These are phyloP conservation scores for Zoanthus solanderi DNA, from an alignment of 92 coral and sea anemone species.

Conservation along the genomic window DNA sequence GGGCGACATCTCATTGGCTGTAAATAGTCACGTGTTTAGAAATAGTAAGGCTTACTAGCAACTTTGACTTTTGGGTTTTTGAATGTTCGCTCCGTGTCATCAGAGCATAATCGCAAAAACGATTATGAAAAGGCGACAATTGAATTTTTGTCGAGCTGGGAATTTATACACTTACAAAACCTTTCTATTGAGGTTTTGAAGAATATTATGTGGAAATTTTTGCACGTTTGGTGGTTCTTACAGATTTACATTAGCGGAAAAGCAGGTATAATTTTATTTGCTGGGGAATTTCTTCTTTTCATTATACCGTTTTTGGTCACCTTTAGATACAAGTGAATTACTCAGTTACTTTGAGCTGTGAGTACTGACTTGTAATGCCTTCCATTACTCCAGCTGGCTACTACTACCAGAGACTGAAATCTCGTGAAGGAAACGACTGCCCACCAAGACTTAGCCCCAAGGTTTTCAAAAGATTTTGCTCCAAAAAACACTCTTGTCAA, in stretches of 20 bases:
- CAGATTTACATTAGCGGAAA: constrained; percentile 74
- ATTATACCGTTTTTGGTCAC: constrained; percentile 51
- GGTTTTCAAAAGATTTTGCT: constrained; percentile 64
- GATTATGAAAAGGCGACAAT: constrained; percentile 77
- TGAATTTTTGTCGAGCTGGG: constrained; percentile 58
- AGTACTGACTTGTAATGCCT: constrained; percentile 27
- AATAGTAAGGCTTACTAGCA: constrained; percentile 71
- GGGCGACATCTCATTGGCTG: constrained; percentile 64
- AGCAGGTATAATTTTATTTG: constrained; percentile 71
- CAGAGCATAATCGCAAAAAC: constrained; percentile 58
- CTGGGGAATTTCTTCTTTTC: constrained; percentile 78
- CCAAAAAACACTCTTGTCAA: constrained; percentile 59
- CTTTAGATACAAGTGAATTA: constrained; percentile 16
- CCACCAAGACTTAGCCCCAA: constrained; percentile 68
- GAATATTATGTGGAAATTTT: constrained; percentile 80
- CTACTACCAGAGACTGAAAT: constrained; percentile 78
- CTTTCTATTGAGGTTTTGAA: constrained; percentile 70
- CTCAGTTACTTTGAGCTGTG: not conserved
- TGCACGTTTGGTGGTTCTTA: constrained; percentile 80
- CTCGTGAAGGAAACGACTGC: constrained; percentile 88
- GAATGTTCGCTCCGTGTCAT: constrained; percentile 86
- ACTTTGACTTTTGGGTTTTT: constrained; percentile 84
- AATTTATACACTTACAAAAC: constrained; percentile 51
- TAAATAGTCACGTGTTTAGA: constrained; percentile 74
- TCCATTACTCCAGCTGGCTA: constrained; percentile 59